Conservation (phyloP, 2,888 invertebrate genomes). For the Nomada fabriciana region DNA sequence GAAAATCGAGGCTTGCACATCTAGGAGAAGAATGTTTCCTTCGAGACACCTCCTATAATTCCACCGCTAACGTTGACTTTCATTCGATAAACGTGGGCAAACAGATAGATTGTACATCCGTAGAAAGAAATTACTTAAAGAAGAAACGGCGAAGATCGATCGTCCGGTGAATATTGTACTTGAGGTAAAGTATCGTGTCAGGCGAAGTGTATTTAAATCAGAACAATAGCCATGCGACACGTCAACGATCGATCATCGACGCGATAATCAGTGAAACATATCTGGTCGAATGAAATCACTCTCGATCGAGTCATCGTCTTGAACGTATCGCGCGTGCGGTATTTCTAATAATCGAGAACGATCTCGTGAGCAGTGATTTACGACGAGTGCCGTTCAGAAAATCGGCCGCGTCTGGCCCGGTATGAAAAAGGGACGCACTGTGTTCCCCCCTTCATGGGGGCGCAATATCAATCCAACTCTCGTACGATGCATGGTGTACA, state of each 20-base stretch:
- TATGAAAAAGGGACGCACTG: not conserved
- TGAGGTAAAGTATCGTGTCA: not conserved
- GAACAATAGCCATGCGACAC: constrained; percentile 17
- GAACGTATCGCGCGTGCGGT: constrained; percentile 31
- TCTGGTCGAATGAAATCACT: constrained; percentile 8
- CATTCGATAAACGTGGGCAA: not conserved
- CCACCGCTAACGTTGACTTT: not conserved
- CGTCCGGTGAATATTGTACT: not conserved
- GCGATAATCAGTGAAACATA: constrained; percentile 33
- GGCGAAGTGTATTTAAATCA: constrained; percentile 57
- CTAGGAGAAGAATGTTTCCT: constrained; percentile 32
- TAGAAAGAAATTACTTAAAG: not conserved
- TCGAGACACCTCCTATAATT: constrained; percentile 26
- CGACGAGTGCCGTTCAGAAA: constrained; percentile 36
- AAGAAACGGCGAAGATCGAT: not conserved
- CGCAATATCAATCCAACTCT: constrained; percentile 58
- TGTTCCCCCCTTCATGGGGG: constrained; percentile 32
- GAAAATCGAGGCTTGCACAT: constrained; percentile 44
- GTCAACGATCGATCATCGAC: constrained; percentile 39
- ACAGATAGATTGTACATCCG: not conserved
- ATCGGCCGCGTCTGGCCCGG: constrained; percentile 11
- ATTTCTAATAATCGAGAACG: constrained; percentile 69
- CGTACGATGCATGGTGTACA: constrained; percentile 67
- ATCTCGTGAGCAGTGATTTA: constrained; percentile 65
- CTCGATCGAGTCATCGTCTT: constrained; percentile 25